Conservation (phyloP, 2,113 vertebrate genomes). For the Xenopus tropicalis region DNA sequence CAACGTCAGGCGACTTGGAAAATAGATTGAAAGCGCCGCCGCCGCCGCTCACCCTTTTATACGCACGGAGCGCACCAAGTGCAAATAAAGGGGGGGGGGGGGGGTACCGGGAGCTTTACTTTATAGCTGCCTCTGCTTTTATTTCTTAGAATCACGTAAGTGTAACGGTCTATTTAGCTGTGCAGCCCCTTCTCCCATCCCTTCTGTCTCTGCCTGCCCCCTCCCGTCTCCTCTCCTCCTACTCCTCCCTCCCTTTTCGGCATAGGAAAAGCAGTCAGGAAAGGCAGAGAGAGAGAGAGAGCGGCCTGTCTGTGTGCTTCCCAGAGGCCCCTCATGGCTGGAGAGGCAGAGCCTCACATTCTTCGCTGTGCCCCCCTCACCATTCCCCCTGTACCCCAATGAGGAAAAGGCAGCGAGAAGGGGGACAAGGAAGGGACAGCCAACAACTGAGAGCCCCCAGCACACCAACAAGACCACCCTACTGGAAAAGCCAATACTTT, state of each 20-base stretch:
- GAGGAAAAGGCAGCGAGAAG: neutral
- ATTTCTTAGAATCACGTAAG: neutral
- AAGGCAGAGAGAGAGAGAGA: constrained; percentile 22
- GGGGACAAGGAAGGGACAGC: neutral
- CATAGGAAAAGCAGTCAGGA: constrained; percentile 43
- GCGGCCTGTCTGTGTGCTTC: constrained; percentile 33
- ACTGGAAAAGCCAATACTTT: neutral
- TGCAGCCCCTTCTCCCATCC: constrained; percentile 9
- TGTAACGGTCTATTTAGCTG: neutral
- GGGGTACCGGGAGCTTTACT: no score
- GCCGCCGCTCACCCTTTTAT: no score
- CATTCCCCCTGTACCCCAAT: neutral
- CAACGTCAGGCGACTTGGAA: no score
- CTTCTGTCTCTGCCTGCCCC: constrained; percentile 16
- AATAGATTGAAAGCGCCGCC: no score
- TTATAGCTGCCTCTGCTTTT: neutral
- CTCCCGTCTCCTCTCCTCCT: neutral
- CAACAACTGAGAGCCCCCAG: neutral
- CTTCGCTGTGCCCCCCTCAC: neutral
- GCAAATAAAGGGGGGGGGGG: no score
- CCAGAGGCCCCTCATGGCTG: constrained; percentile 24
- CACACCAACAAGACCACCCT: neutral
- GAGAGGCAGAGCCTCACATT: neutral
- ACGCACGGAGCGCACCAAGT: no score
- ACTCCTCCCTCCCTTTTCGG: constrained; percentile 27